Evolutionary conservation across 2,113 vertebrate species (phyloP), one percentile per base, ranked within the genome.

Genomic region (Tupaia chinensis): DNA sequence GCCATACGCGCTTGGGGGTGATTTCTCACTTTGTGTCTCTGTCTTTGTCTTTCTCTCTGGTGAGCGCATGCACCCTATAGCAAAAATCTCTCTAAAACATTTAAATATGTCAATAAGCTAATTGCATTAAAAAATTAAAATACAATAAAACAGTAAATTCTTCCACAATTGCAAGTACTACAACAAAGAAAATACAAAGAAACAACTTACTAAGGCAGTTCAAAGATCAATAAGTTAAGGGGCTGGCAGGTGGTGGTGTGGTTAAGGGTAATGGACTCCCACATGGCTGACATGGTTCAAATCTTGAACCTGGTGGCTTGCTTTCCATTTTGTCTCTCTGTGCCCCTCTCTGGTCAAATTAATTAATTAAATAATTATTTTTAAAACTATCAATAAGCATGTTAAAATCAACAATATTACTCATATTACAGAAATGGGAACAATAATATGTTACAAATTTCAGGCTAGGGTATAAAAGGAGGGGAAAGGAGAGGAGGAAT

Each of bases 101-200:
- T 81, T 69, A 86, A 89, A 89, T 23, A 44, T 60, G 22, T 44
- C n/a, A 23, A 7, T 73, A 85, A 89, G 54, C 22, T 61, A 92
- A 69, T 61, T 89, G 61, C 22, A 81, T 73, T 66, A 44, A 44
- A 44, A 44, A 44, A 44, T 44, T 44, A 90, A 82, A 85, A 90
- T n/a, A 66, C 12, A 73, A 68, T 6, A 81, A 69, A 91, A 76
- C 32, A 56, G n/a, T 65, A 7, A 14, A 68, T 58, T 76, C 9
- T 82, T 81, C 58, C 29, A 65, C 11, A 77, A 34, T 27, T 9
- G 61, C 27, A 90, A 92, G 65, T 12, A 68, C 5, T 54, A 10
- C 14, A 79, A 63, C 19, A n/a, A 74, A 92, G 9, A 70, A 74
- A 87, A 87, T 60, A 53, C 15, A 91, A 53, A 96, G n/a, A 88